Evolutionary conservation across 2,888 invertebrate genomes (phyloP).

Genomic region (Biston betularia): DNA sequence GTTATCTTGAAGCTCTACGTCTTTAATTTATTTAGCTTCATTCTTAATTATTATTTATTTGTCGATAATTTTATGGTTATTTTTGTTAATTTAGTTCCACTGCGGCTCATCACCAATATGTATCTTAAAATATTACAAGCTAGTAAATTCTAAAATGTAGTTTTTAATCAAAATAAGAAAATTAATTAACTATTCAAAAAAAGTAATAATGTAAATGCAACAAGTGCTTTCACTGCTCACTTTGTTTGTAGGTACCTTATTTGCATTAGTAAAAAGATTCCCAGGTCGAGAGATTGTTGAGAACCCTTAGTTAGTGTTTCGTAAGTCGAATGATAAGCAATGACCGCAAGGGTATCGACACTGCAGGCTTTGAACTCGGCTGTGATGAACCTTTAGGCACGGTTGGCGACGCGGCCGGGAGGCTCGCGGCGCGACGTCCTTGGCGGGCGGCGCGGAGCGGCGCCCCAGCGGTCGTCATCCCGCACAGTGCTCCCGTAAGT

Average conservation of each 20-base stretch:
- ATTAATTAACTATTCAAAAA: no score
- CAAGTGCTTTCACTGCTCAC: no score
- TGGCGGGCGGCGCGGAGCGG: conserved; percentile 34
- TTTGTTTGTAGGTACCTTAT: background rate
- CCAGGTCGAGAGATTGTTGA: conserved; percentile 3
- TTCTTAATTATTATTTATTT: no score
- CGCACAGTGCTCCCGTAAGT: conserved; percentile 22
- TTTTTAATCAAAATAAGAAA: no score
- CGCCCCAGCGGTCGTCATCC: conserved; percentile 25
- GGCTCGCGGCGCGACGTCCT: conserved; percentile 48
- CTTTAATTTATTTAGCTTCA: background rate
- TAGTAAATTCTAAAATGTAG: no score
- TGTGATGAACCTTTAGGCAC: conserved; percentile 50
- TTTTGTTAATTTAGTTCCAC: background rate
- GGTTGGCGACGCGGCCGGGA: conserved; percentile 49
- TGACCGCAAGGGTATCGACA: conserved; percentile 44
- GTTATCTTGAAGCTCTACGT: conserved; percentile 15
- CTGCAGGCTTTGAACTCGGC: conserved; percentile 47
- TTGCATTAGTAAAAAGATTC: conserved; percentile 4
- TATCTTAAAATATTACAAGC: no score
- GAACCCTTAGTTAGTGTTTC: conserved; percentile 6
- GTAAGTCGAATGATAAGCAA: conserved; percentile 36
- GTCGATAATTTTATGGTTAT: no score
- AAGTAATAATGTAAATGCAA: no score
- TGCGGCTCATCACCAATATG: no score